A percentile compares a stretch with the other conserved stretches of the same genome.
phyloP scores from a whole-genome alignment of 1,140 invertebrate species.

The Drosophila neocordata region DNA sequence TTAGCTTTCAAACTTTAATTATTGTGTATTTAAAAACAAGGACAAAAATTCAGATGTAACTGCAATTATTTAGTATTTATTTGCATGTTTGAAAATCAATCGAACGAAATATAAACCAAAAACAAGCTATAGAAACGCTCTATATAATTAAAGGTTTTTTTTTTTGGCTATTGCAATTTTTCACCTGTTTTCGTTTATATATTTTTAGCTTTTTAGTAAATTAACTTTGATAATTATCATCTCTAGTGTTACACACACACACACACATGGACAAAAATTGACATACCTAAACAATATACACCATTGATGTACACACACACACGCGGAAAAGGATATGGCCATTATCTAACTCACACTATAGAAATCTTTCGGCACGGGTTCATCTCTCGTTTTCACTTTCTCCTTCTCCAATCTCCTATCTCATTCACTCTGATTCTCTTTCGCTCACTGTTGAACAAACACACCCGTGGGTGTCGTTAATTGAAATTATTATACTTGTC shows the following conservation, averaged over 20 bases:
- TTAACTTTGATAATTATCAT: constrained; percentile 1
- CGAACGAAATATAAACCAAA: too few relatives aligned
- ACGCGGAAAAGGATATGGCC: neutral
- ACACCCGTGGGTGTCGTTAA: constrained; percentile 79
- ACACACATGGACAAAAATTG: neutral
- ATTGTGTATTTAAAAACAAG: too few relatives aligned
- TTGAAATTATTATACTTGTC: constrained; percentile 82
- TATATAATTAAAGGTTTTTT: too few relatives aligned
- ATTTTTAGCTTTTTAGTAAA: neutral
- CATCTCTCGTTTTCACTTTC: neutral
- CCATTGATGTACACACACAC: neutral
- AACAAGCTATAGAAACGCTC: too few relatives aligned
- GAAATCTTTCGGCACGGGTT: neutral
- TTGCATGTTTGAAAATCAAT: too few relatives aligned
- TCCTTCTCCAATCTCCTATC: neutral
- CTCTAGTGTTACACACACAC: neutral
- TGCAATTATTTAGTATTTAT: too few relatives aligned
- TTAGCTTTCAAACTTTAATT: too few relatives aligned
- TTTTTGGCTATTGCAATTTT: too few relatives aligned
- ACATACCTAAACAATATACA: neutral
- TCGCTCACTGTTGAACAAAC: constrained; percentile 40
- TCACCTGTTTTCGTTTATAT: too few relatives aligned
- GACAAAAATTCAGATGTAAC: too few relatives aligned
- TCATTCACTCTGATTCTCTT: constrained; percentile 13
- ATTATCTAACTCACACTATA: too few relatives aligned